Conservation (phyloP, 1,140 invertebrate genomes). For the Lineus longissimus region DNA sequence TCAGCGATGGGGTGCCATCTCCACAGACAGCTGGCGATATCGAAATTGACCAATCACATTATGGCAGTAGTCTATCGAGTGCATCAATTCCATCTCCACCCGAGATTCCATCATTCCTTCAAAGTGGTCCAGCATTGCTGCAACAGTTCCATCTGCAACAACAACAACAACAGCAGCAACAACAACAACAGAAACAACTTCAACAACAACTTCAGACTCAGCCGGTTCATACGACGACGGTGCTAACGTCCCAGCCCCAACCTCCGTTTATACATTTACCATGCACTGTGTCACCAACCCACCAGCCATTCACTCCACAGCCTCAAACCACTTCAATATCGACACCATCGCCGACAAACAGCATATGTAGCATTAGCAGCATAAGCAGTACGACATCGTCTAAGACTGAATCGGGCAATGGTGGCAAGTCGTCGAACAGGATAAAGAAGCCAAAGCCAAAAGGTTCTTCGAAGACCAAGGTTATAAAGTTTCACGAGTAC, state of each 20-base stretch:
- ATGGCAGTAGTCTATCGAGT: background rate
- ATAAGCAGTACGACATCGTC: background rate
- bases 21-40: slow-evolving; percentile 45
- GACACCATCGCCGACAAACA: background rate
- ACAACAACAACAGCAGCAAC: slow-evolving; percentile 19
- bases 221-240: background rate
- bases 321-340: background rate
- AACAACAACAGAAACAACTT: slow-evolving; percentile 3
- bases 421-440: slow-evolving; percentile 17
- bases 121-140: slow-evolving; percentile 19
- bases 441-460: slow-evolving; percentile 84
- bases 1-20: slow-evolving; percentile 60
- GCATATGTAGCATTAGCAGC: background rate
- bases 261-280: background rate
- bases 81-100: slow-evolving; percentile 48
- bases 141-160: slow-evolving; percentile 10
- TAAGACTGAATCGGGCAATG: background rate
- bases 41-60: slow-evolving; percentile 6
- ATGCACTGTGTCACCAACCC: background rate
- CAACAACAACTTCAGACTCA: slow-evolving; percentile 2
- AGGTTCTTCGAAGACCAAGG: slow-evolving; percentile 68
- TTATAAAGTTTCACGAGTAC: slow-evolving; percentile 96
- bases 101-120: slow-evolving; percentile 38
- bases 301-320: slow-evolving; percentile 2
- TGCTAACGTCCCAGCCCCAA: too few species aligned